phyloP scores from a whole-genome alignment of 2,113 vertebrate genomes.

The Pluvianellus socialis region DNA sequence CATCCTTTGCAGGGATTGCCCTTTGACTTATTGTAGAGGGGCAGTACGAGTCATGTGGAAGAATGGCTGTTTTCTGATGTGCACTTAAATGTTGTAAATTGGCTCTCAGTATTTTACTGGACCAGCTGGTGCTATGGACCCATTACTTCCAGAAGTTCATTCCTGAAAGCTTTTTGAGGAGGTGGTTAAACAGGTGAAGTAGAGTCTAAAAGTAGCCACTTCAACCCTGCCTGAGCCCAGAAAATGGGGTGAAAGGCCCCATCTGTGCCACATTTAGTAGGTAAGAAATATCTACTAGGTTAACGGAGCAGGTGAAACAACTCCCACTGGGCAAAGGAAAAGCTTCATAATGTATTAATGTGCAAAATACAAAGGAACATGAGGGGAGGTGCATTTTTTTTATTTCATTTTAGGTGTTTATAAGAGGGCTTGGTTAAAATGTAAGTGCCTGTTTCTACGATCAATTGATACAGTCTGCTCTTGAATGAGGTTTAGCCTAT shows the following conservation, averaged over 20 bases:
- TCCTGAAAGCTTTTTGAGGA: background rate
- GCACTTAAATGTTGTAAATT: background rate
- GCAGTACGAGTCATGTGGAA: background rate
- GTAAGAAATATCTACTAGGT: background rate
- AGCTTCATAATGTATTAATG: background rate
- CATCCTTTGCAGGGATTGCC: background rate
- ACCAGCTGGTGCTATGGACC: background rate
- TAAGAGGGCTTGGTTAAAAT: background rate
- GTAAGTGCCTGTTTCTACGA: background rate
- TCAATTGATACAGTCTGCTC: background rate
- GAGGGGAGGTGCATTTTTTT: background rate
- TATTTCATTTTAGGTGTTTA: background rate
- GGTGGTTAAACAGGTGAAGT: background rate
- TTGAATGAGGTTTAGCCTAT: background rate
- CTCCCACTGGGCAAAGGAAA: background rate
- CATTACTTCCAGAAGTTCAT: background rate
- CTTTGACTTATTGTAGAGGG: background rate
- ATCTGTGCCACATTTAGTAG: background rate
- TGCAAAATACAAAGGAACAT: background rate
- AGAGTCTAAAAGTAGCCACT: background rate
- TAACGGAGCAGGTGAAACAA: background rate
- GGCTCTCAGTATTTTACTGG: background rate
- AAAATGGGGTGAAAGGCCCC: background rate
- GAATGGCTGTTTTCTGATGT: background rate
- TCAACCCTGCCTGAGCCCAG: background rate